Conservation (phyloP, 2,113 vertebrate species). For the Ageneiosus marmoratus region DNA sequence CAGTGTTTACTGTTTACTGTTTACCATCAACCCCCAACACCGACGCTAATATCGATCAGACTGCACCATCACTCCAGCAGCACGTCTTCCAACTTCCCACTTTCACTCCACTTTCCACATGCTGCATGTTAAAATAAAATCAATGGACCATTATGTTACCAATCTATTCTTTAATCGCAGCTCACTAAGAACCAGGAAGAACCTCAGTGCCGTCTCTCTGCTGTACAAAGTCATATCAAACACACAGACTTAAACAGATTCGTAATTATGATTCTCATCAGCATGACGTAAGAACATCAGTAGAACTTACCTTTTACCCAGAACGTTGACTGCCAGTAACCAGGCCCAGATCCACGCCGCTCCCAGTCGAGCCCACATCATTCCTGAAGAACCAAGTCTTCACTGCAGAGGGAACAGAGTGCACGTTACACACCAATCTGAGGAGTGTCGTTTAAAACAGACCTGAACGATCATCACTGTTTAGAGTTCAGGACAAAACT, state of each 20-base stretch:
- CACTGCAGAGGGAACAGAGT: not conserved
- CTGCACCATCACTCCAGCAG: not conserved
- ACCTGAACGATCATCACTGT: not conserved
- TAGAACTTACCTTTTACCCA: constrained; percentile 87
- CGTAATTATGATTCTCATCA: not conserved
- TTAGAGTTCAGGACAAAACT: too few relatives aligned
- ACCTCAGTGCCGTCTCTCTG: not conserved
- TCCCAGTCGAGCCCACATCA: constrained; percentile 81
- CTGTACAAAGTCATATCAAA: not conserved
- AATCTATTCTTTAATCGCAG: not conserved
- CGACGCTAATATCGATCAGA: not conserved
- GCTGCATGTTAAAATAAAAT: not conserved
- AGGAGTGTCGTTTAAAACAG: too few relatives aligned
- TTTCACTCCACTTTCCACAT: not conserved
- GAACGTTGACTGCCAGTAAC: constrained; percentile 77
- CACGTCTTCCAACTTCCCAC: not conserved
- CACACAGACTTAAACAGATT: not conserved
- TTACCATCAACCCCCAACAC: not conserved
- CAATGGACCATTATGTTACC: not conserved
- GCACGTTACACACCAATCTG: not conserved
- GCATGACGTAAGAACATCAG: not conserved
- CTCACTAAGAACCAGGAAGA: not conserved
- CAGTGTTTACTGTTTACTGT: constrained; percentile 8
- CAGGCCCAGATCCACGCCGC: constrained; percentile 84
- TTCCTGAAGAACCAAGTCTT: constrained; percentile 76